phyloP scores from a whole-genome alignment of 2,888 invertebrate genomes.

The Metopia argyrocephala region DNA sequence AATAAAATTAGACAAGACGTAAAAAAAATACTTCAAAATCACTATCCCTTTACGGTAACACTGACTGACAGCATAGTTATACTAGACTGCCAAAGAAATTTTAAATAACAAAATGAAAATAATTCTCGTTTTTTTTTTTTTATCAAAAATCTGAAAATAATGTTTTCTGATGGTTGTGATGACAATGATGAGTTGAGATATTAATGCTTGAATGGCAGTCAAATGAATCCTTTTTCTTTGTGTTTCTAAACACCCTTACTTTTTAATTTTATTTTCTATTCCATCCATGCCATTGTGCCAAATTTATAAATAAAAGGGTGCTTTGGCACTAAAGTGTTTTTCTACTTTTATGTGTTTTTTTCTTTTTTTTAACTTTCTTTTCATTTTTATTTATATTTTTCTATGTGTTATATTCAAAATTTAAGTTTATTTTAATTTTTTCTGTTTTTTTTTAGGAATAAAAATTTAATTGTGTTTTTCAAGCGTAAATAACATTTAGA shows the following conservation, averaged over 20 bases:
- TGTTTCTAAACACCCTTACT: background rate
- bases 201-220: background rate
- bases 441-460: too few species aligned
- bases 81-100: too few species aligned
- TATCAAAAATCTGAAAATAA: background rate
- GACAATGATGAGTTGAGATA: slow-evolving; percentile 14
- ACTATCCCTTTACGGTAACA: too few species aligned
- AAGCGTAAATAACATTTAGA: slow-evolving; percentile 47
- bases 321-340: slow-evolving; percentile 34
- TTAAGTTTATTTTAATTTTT: too few species aligned
- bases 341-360: slow-evolving; percentile 6
- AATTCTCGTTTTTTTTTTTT: too few species aligned
- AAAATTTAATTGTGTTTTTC: slow-evolving; percentile 59
- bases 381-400: too few species aligned
- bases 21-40: too few species aligned
- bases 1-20: too few species aligned
- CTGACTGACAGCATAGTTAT: too few species aligned
- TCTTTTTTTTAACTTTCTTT: slow-evolving; percentile 17
- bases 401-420: too few species aligned
- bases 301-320: slow-evolving; percentile 43
- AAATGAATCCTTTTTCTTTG: too few species aligned
- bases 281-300: background rate
- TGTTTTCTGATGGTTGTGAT: background rate
- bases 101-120: too few species aligned
- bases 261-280: background rate